Conservation (phyloP, 2,113 vertebrate genomes). For the Ailurus styani region DNA sequence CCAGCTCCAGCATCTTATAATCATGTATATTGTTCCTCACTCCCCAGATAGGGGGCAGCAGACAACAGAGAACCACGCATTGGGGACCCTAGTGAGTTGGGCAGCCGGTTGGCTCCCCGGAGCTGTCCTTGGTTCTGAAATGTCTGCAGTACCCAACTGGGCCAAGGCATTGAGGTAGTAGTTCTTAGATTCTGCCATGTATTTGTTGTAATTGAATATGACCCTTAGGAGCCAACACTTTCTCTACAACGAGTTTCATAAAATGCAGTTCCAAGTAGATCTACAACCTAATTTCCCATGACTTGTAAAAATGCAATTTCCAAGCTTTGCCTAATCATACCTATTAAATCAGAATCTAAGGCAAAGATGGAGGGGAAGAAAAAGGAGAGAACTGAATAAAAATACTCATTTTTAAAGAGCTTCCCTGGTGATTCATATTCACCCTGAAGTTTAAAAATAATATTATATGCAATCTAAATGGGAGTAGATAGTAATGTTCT, state of each 20-base stretch:
- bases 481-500: constrained; percentile 10
- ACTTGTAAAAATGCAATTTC: constrained; percentile 47
- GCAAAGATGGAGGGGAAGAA: neutral
- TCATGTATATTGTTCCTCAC: neutral
- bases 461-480: constrained; percentile 5
- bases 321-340: neutral
- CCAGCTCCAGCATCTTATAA: neutral
- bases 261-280: neutral
- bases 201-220: neutral
- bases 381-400: neutral
- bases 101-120: rapidly evolving
- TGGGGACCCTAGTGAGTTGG: neutral
- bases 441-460: constrained; percentile 35
- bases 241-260: neutral
- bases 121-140: constrained; percentile 16
- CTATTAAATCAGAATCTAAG: constrained; percentile 57
- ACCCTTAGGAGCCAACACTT: neutral
- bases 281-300: neutral
- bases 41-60: constrained; percentile 17
- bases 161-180: too few species aligned
- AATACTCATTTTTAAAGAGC: neutral
- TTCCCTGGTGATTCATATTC: constrained; percentile 32
- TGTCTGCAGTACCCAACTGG: neutral
- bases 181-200: neutral
- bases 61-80: neutral